Evolutionary conservation across 2,797 vertebrate species (phyloP), one percentile per base, ranked within the genome.

Genomic region (Megalops cyprinoides): DNA sequence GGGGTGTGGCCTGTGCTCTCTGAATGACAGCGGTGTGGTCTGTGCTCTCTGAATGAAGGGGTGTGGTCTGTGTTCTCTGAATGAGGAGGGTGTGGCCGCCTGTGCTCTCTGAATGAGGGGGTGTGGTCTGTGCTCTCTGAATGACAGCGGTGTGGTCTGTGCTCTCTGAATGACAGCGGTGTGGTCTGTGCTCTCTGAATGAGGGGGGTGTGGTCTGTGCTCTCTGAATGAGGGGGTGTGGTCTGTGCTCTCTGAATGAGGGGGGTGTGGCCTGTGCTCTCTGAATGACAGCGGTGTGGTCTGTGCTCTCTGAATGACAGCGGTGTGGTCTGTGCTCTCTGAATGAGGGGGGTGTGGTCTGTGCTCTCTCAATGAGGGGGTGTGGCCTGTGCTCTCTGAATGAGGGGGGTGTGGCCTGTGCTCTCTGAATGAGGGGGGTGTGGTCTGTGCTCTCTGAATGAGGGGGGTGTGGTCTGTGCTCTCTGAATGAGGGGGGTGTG

Each of bases 401-500:
- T 34, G 46, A 18, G 56, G 42, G 34, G 76, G n/a, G 58, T 18
- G 39, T 31, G 10, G 23, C 39, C 0, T 28, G 28, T 62, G 9
- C 23, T n/a, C n/a, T n/a, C n/a, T n/a, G n/a, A 71, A 0, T 42
- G 44, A 28, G 82, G 89, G 87, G 90, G 8, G 84, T 88, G 90
- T 81, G 37, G 12, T 0, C 28, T 5, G 1, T 23, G 6, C 53
- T n/a, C n/a, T n/a, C n/a, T n/a, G n/a, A n/a, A n/a, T n/a, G n/a
- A n/a, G n/a, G n/a, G n/a, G 44, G 44, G 44, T 44, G 44, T 44
- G 44, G 4, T 44, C 4, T 44, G n/a, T 44, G 44, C 44, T 44
- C 44, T 44, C 44, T 1, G 9, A 53, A 14, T 53, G 51, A 20
- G 15, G 53, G 51, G 51, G 51, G 14, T 53, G 51, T 53, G 51